Evolutionary conservation across 2,113 vertebrate genomes (phyloP).

Genomic region (Monopterus albus): DNA sequence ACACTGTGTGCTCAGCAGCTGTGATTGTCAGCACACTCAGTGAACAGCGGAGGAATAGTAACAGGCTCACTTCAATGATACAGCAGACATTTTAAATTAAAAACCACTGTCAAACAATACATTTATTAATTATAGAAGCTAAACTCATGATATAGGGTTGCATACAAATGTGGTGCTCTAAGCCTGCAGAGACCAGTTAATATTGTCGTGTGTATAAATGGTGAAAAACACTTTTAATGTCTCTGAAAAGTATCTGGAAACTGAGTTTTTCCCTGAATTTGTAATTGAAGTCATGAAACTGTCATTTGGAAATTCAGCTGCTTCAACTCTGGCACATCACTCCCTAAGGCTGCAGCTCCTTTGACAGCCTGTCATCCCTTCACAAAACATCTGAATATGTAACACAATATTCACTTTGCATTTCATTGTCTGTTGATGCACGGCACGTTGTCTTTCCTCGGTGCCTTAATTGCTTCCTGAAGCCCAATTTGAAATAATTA

Average conservation of each 20-base stretch:
- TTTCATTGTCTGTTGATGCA: slow-evolving; percentile 40
- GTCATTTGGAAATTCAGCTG: slow-evolving; percentile 30
- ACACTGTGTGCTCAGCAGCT: not conserved
- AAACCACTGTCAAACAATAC: not conserved
- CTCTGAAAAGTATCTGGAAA: slow-evolving; percentile 21
- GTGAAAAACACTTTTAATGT: slow-evolving; percentile 9
- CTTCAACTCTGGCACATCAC: slow-evolving; percentile 26
- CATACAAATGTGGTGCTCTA: slow-evolving; percentile 2
- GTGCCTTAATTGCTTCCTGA: slow-evolving; percentile 76
- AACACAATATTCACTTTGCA: slow-evolving; percentile 44
- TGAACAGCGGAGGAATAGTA: slow-evolving; percentile 5
- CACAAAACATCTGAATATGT: slow-evolving; percentile 62
- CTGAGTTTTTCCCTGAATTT: slow-evolving; percentile 23
- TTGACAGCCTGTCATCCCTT: slow-evolving; percentile 52
- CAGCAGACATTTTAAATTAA: not conserved
- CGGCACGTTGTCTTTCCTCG: slow-evolving; percentile 38
- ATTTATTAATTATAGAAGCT: slow-evolving; percentile 4
- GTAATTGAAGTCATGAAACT: slow-evolving; percentile 42
- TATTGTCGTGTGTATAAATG: not conserved
- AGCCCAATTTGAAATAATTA: slow-evolving; percentile 78
- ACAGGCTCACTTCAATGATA: not conserved
- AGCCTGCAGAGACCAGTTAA: not conserved
- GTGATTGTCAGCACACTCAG: not conserved
- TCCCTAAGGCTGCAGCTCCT: slow-evolving; percentile 39
- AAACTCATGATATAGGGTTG: not conserved